Percentiles rank a stretch among this genome's conserved stretches.
Conservation (phyloP, 2,888 invertebrate genomes). For the Plagiodera versicolora region DNA sequence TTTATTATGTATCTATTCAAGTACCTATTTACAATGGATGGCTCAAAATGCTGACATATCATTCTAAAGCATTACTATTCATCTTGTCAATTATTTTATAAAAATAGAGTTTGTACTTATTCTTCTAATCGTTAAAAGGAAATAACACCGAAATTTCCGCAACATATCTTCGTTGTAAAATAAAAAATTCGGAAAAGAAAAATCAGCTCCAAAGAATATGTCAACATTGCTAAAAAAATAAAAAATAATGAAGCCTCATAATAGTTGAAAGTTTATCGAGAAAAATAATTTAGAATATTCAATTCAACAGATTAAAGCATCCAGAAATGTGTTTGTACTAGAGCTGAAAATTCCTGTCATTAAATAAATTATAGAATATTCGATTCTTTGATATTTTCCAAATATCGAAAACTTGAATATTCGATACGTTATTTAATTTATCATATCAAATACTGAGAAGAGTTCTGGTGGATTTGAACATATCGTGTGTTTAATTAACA, state of each 20-base stretch:
- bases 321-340: background rate
- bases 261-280: conserved; percentile 20
- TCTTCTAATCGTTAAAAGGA: conserved; percentile 13
- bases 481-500: too few relatives aligned
- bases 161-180: conserved; percentile 3
- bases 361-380: too few relatives aligned
- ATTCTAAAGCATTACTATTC: conserved; percentile 40
- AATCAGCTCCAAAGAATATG: conserved; percentile 38
- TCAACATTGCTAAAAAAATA: conserved; percentile 41
- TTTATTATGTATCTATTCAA: conserved; percentile 36
- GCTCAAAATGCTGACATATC: conserved; percentile 51
- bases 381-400: too few relatives aligned
- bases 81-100: conserved; percentile 25
- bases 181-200: conserved; percentile 5
- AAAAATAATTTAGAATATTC: conserved; percentile 32
- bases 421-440: too few relatives aligned
- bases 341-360: too few relatives aligned
- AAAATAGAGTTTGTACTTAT: conserved; percentile 36
- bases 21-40: conserved; percentile 50
- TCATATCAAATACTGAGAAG: too few relatives aligned
- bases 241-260: conserved; percentile 24
- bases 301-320: background rate
- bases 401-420: too few relatives aligned
- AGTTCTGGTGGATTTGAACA: too few relatives aligned
- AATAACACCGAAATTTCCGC: conserved; percentile 9